Conservation (phyloP, 2,888 invertebrate species). For the Thalpophila matura region DNA sequence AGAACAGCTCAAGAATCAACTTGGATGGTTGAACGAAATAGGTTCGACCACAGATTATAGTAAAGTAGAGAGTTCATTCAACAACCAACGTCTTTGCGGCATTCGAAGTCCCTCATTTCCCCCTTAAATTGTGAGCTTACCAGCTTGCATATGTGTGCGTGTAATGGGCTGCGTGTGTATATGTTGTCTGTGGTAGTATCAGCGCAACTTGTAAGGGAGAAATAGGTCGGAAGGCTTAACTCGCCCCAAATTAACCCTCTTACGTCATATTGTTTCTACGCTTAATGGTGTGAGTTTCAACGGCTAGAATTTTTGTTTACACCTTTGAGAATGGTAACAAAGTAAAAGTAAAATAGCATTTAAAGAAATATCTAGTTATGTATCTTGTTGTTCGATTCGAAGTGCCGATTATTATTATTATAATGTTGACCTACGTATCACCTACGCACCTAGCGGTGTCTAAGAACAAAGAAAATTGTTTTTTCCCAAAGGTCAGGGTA, state of each 20-base stretch:
- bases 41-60: slow-evolving; percentile 20
- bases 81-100: slow-evolving; percentile 2
- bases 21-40: slow-evolving; percentile 57
- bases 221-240: slow-evolving; percentile 70
- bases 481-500: slow-evolving; percentile 39
- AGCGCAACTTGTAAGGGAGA: slow-evolving; percentile 47
- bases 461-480: slow-evolving; percentile 12
- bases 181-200: slow-evolving; percentile 28
- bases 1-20: slow-evolving; percentile 61
- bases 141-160: slow-evolving; percentile 1
- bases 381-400: neutral
- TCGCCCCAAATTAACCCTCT: slow-evolving; percentile 57
- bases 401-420: slow-evolving; percentile 1
- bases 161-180: neutral
- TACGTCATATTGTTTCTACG: slow-evolving; percentile 60
- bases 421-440: neutral
- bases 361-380: neutral
- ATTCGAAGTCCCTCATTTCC: slow-evolving; percentile 1
- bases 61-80: slow-evolving; percentile 18
- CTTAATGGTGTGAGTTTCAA: slow-evolving; percentile 70
- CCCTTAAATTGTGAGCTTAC: neutral
- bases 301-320: slow-evolving; percentile 60
- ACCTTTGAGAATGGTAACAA: slow-evolving; percentile 17
- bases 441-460: neutral
- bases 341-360: slow-evolving; percentile 2